Conservation (phyloP, 2,113 vertebrate species). For the Pseudolaguvia tuberculata region DNA sequence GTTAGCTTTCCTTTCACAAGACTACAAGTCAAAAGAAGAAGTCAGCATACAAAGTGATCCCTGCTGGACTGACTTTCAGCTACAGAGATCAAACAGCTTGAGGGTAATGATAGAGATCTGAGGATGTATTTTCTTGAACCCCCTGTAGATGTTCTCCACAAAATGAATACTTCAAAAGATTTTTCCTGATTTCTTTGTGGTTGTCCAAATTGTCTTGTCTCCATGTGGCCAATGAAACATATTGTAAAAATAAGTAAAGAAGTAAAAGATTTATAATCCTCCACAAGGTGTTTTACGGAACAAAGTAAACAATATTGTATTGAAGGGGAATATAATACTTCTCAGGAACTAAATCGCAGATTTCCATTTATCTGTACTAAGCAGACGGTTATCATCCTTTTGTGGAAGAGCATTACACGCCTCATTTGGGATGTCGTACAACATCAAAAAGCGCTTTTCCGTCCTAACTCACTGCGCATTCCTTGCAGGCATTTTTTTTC, state of each 20-base stretch:
- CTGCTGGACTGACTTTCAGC: constrained; percentile 43
- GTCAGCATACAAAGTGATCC: constrained; percentile 12
- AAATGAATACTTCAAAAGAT: background rate
- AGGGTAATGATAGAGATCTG: constrained; percentile 25
- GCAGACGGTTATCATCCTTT: constrained; percentile 40
- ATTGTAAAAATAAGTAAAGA: background rate
- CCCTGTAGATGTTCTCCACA: constrained; percentile 2
- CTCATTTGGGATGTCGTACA: constrained; percentile 56
- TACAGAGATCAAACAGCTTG: constrained; percentile 49
- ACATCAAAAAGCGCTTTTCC: constrained; percentile 37
- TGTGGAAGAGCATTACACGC: constrained; percentile 58
- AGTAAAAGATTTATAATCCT: background rate
- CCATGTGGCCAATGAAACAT: background rate
- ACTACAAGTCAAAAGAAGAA: background rate
- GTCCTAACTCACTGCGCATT: background rate
- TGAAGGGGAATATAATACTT: background rate
- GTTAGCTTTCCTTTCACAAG: background rate
- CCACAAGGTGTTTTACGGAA: background rate
- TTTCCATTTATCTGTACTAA: constrained; percentile 55
- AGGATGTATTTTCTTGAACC: constrained; percentile 19
- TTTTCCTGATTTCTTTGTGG: background rate
- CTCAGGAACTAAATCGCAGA: constrained; percentile 30
- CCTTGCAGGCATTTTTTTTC: constrained; percentile 23
- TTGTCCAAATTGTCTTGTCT: background rate
- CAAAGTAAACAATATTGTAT: background rate